Evolutionary conservation across 1,140 invertebrate genomes (phyloP).

Genomic region (Galleria mellonella): DNA sequence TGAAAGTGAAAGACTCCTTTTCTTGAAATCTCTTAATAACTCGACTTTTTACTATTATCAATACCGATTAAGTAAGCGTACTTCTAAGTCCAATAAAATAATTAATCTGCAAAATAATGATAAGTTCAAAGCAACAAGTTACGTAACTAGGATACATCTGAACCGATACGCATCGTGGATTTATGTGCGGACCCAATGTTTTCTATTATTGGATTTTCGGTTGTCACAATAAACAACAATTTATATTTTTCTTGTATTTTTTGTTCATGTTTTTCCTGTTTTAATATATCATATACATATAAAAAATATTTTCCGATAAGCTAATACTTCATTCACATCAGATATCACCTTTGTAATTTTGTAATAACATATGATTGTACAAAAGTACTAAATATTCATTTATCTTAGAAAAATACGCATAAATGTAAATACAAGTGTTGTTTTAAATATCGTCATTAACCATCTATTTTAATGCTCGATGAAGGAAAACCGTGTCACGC

Average conservation of each 20-base stretch:
- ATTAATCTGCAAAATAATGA: no score
- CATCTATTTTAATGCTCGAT: slow-evolving; percentile 26
- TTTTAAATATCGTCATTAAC: slow-evolving; percentile 30
- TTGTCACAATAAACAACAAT: slow-evolving; percentile 12
- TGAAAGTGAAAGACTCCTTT: no score
- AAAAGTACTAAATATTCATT: no score
- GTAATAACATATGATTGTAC: no score
- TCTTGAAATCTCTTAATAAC: no score
- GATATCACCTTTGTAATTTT: no score
- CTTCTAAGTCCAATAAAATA: no score
- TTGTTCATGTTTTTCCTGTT: background rate
- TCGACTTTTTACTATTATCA: no score
- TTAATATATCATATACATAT: background rate
- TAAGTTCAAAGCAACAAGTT: no score
- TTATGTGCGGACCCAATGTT: slow-evolving; percentile 14
- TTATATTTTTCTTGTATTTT: slow-evolving; percentile 7
- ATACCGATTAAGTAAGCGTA: no score
- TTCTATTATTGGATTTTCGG: slow-evolving; percentile 15
- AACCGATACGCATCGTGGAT: slow-evolving; percentile 4
- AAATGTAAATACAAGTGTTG: slow-evolving; percentile 1
- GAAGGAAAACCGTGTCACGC: slow-evolving; percentile 18
- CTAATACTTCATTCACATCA: no score
- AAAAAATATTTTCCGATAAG: background rate
- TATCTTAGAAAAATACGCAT: background rate
- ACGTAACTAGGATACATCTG: no score